Evolutionary conservation across 1,140 invertebrate species (phyloP).

Genomic region (Drosophila paulistorum): DNA sequence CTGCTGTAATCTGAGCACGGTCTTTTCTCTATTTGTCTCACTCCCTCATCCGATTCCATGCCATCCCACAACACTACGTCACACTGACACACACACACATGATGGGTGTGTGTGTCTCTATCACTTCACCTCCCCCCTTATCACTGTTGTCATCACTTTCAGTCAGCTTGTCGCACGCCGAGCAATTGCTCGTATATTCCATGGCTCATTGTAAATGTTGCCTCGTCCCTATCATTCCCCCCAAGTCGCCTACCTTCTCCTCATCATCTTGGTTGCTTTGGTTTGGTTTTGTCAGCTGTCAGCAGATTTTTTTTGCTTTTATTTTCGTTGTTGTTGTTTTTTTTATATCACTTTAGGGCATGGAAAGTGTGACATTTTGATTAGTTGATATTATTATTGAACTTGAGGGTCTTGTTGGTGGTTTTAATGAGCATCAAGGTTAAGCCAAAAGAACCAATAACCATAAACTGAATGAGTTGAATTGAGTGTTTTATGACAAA

Average conservation of each 20-base stretch:
- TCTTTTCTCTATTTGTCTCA: background rate
- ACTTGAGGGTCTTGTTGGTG: conserved; percentile 58
- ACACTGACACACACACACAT: background rate
- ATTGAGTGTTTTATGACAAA: conserved; percentile 32
- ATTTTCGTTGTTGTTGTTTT: conserved; percentile 22
- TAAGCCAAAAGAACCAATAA: conserved; percentile 45
- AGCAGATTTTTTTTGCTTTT: conserved; percentile 50
- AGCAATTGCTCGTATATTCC: conserved; percentile 66
- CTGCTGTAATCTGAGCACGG: conserved; percentile 63
- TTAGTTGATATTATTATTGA: conserved; percentile 75
- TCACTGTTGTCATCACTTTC: background rate
- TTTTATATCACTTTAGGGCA: conserved; percentile 41
- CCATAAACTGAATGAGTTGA: conserved; percentile 57
- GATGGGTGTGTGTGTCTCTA: too few relatives aligned
- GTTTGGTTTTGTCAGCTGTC: conserved; percentile 73
- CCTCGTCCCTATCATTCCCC: conserved; percentile 18
- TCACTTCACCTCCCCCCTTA: conserved; percentile 1
- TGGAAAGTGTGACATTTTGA: conserved; percentile 80
- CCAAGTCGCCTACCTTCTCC: background rate
- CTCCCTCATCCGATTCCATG: background rate
- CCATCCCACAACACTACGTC: background rate
- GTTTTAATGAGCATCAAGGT: conserved; percentile 74
- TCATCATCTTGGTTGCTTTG: conserved; percentile 22
- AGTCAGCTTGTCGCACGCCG: conserved; percentile 7
- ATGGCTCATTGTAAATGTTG: conserved; percentile 64